Percentiles rank a stretch among this genome's conserved stretches.
Conservation (phyloP, 2,888 invertebrate genomes). For the Eledona agricola region DNA sequence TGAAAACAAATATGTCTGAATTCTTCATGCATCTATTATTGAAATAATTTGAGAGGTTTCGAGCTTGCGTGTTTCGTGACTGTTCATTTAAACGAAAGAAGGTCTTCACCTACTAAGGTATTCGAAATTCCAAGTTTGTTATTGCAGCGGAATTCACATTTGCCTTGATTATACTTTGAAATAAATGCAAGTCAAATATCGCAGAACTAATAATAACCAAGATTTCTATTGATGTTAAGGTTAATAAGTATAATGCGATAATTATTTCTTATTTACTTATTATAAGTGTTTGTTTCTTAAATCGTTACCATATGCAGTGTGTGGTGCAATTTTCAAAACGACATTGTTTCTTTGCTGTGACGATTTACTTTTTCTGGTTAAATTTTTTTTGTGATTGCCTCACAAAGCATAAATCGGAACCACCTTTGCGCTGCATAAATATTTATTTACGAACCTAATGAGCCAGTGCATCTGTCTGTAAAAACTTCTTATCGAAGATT, state of each 20-base stretch:
- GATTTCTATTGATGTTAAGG: too few relatives aligned
- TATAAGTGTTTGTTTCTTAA: too few relatives aligned
- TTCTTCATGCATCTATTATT: constrained; percentile 19
- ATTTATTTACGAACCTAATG: constrained; percentile 30
- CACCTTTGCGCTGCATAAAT: constrained; percentile 20
- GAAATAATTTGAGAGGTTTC: constrained; percentile 7
- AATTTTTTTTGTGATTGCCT: too few relatives aligned
- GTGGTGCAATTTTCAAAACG: too few relatives aligned
- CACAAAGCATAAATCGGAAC: constrained; percentile 14
- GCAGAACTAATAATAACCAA: too few relatives aligned
- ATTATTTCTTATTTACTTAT: too few relatives aligned
- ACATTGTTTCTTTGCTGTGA: too few relatives aligned
- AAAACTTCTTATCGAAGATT: constrained; percentile 15
- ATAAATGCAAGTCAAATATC: too few relatives aligned
- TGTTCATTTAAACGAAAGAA: constrained; percentile 17
- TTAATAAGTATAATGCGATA: too few relatives aligned
- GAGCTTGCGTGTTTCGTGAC: constrained; percentile 9
- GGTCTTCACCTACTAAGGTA: constrained; percentile 6
- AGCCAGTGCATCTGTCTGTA: constrained; percentile 28
- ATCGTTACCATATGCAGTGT: too few relatives aligned
- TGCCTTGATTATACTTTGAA: constrained; percentile 6
- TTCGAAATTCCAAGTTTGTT: constrained; percentile 2
- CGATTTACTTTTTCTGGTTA: too few relatives aligned
- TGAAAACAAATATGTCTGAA: constrained; percentile 17
- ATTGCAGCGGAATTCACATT: constrained; percentile 12